Evolutionary conservation across 1,140 invertebrate genomes (phyloP).

Genomic region (Cyrtorhinus lividipennis): DNA sequence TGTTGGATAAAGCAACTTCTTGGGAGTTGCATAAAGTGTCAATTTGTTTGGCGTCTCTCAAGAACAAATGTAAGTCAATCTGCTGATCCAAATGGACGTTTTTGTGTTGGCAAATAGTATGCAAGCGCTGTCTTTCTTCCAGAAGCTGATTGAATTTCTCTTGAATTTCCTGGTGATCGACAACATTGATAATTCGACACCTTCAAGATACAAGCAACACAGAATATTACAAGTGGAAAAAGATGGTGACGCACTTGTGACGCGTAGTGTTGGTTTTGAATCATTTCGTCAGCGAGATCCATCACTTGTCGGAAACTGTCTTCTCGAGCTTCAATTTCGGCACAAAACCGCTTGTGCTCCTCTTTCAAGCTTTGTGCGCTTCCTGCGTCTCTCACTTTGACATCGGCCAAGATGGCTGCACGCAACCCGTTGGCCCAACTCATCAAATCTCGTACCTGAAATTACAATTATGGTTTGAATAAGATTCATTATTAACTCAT

Average conservation of each 20-base stretch:
- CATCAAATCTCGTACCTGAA: slow-evolving; percentile 69
- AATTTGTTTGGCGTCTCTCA: slow-evolving; percentile 85
- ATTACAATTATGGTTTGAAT: neutral
- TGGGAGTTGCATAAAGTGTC: slow-evolving; percentile 78
- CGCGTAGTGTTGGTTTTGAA: slow-evolving; percentile 73
- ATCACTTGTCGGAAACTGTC: slow-evolving; percentile 67
- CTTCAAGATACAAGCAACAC: neutral
- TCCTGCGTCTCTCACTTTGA: slow-evolving; percentile 70
- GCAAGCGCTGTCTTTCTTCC: slow-evolving; percentile 61
- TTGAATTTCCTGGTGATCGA: slow-evolving; percentile 58
- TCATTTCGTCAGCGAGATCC: slow-evolving; percentile 66
- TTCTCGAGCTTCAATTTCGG: slow-evolving; percentile 89
- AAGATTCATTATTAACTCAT: no score
- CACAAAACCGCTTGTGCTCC: slow-evolving; percentile 81
- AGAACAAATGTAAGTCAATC: slow-evolving; percentile 87
- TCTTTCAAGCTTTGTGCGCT: slow-evolving; percentile 73
- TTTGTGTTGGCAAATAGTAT: slow-evolving; percentile 74
- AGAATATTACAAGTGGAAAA: no score
- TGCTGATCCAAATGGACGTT: slow-evolving; percentile 85
- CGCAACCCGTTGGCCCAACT: slow-evolving; percentile 73
- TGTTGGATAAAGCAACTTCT: slow-evolving; percentile 53
- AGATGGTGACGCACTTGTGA: slow-evolving; percentile 33
- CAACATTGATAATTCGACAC: no score
- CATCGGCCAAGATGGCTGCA: slow-evolving; percentile 63
- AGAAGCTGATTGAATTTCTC: slow-evolving; percentile 61